phyloP scores from a whole-genome alignment of 2,797 vertebrate species.

The Siniperca undulata region DNA sequence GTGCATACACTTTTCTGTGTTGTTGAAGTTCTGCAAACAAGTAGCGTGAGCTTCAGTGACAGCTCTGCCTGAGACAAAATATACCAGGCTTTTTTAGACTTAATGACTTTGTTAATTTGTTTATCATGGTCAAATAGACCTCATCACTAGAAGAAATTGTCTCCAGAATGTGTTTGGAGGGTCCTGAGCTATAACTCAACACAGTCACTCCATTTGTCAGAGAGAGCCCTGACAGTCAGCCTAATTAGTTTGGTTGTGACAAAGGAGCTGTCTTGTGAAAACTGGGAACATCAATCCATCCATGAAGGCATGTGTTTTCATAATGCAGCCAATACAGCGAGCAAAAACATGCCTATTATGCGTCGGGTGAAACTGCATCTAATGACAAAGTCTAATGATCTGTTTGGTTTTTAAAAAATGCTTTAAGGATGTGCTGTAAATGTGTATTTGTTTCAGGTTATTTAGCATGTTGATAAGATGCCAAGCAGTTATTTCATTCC shows the following conservation, averaged over 20 bases:
- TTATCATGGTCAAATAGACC: slow-evolving; percentile 78
- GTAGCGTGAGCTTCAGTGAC: slow-evolving; percentile 36
- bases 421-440: slow-evolving; percentile 18
- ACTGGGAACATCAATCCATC: slow-evolving; percentile 68
- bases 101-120: slow-evolving; percentile 73
- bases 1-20: neutral
- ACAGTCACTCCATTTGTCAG: slow-evolving; percentile 70
- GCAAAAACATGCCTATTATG: slow-evolving; percentile 39
- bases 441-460: slow-evolving; percentile 21
- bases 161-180: slow-evolving; percentile 58
- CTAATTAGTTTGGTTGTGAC: slow-evolving; percentile 80
- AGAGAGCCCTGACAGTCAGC: slow-evolving; percentile 66
- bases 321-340: slow-evolving; percentile 48
- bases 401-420: slow-evolving; percentile 9
- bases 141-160: slow-evolving; percentile 65
- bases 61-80: slow-evolving; percentile 57
- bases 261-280: slow-evolving; percentile 73
- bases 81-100: slow-evolving; percentile 27
- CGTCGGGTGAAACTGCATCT: slow-evolving; percentile 13
- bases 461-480: slow-evolving; percentile 28
- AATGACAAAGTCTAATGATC: slow-evolving; percentile 6
- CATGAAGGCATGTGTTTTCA: slow-evolving; percentile 55
- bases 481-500: slow-evolving; percentile 6
- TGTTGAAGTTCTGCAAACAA: slow-evolving; percentile 43
- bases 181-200: slow-evolving; percentile 66